Conservation (phyloP, 2,113 vertebrate genomes). For the Saccopteryx leptura region DNA sequence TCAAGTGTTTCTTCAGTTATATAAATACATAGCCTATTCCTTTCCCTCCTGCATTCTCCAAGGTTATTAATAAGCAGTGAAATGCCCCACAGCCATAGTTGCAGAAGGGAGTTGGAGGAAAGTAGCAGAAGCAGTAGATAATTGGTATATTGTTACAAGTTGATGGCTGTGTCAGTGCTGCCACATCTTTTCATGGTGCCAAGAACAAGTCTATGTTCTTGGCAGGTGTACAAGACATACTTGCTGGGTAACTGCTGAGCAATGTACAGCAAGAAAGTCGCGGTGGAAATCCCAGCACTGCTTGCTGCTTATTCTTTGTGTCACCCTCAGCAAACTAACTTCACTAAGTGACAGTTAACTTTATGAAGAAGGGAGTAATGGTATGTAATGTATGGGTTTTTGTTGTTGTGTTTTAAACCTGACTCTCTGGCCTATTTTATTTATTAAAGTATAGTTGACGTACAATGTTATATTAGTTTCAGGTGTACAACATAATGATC, state of each 20-base stretch:
- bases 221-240: slow-evolving; percentile 24
- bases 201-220: slow-evolving; percentile 12
- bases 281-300: neutral
- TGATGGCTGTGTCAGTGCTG: neutral
- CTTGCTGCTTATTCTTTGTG: neutral
- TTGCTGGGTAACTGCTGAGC: neutral
- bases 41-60: neutral
- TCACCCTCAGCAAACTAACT: neutral
- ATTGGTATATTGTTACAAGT: slow-evolving; percentile 55
- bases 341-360: slow-evolving; percentile 29
- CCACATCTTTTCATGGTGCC: neutral
- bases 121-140: neutral
- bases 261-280: neutral
- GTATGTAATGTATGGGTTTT: neutral
- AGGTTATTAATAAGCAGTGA: slow-evolving; percentile 47
- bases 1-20: neutral
- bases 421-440: neutral
- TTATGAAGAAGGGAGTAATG: neutral
- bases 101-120: neutral
- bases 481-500: neutral
- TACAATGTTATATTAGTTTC: neutral
- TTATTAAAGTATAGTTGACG: neutral
- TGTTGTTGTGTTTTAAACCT: neutral
- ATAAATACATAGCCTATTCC: neutral
- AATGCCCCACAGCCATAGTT: neutral